Evolutionary conservation across 2,888 invertebrate species (phyloP).

Genomic region (Achlya flavicornis): DNA sequence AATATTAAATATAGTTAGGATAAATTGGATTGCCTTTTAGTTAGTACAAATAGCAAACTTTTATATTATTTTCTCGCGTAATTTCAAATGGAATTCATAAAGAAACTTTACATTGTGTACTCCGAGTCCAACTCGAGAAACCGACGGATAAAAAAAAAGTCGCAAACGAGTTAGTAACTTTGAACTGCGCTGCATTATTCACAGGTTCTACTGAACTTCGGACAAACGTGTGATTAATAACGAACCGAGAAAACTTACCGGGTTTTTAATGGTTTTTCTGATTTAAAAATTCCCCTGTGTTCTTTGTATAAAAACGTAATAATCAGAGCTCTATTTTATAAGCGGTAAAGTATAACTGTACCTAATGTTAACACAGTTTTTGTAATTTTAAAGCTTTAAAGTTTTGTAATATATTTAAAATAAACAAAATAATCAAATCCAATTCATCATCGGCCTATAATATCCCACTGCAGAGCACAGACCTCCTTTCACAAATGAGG

Average conservation of each 20-base stretch:
- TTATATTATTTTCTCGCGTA: slow-evolving; percentile 44
- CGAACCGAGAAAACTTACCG: slow-evolving; percentile 23
- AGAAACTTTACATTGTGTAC: slow-evolving; percentile 15
- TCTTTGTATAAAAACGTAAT: neutral
- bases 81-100: slow-evolving; percentile 31
- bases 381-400: too few species aligned
- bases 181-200: slow-evolving; percentile 49
- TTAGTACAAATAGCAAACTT: slow-evolving; percentile 27
- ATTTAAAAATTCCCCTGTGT: neutral
- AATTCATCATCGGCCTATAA: too few species aligned
- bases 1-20: too few species aligned
- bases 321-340: neutral
- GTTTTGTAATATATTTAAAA: too few species aligned
- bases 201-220: slow-evolving; percentile 34
- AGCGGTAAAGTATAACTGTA: neutral
- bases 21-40: too few species aligned
- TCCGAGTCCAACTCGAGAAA: neutral
- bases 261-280: neutral
- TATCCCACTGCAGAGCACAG: too few species aligned
- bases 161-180: slow-evolving; percentile 33
- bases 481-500: too few species aligned
- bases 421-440: too few species aligned
- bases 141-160: slow-evolving; percentile 23
- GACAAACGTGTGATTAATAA: slow-evolving; percentile 46
- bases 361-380: too few species aligned